Evolutionary conservation across 2,888 invertebrate species (phyloP).

Genomic region (Perithous albicinctus): DNA sequence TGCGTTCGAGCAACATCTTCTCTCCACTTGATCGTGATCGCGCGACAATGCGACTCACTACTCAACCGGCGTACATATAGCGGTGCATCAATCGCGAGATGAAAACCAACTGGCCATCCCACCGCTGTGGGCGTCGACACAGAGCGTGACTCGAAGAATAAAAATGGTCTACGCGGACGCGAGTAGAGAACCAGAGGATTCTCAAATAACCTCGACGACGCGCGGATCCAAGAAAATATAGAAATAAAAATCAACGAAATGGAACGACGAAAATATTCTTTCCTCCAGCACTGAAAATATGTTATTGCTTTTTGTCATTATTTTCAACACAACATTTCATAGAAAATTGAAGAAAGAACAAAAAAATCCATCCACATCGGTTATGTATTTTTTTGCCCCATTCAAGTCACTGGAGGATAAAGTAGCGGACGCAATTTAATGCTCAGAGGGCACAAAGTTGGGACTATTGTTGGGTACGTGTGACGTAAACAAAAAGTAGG

Average conservation of each 20-base stretch:
- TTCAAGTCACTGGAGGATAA: neutral
- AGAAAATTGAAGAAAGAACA: too few species aligned
- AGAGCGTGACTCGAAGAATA: conserved; percentile 36
- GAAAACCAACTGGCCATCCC: conserved; percentile 18
- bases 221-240: neutral
- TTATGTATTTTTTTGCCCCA: too few species aligned
- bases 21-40: conserved; percentile 2
- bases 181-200: conserved; percentile 14
- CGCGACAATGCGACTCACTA: conserved; percentile 16
- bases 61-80: neutral
- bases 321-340: neutral
- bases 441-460: neutral
- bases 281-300: neutral
- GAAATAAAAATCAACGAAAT: neutral
- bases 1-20: conserved; percentile 11
- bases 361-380: too few species aligned
- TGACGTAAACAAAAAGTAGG: conserved; percentile 49
- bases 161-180: conserved; percentile 38
- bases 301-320: neutral
- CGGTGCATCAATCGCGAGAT: neutral
- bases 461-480: conserved; percentile 43
- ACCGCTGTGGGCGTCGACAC: neutral
- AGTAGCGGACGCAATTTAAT: neutral
- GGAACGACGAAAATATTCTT: neutral
- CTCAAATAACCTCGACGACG: neutral